phyloP scores from a whole-genome alignment of 2,113 vertebrate genomes.

The Micromys minutus region DNA sequence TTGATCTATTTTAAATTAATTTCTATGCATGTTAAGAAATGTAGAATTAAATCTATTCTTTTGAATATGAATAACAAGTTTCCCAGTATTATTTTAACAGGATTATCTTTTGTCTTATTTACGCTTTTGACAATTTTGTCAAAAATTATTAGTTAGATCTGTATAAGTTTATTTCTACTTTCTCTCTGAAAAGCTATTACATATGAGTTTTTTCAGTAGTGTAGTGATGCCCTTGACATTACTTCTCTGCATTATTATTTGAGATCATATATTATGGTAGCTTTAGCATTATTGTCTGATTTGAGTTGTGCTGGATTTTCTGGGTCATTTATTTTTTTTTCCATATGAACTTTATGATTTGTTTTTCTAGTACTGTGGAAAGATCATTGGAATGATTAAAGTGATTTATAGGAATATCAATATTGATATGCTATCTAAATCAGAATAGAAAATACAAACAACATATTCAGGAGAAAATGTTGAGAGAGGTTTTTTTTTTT shows the following conservation, averaged over 20 bases:
- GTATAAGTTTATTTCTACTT: neutral
- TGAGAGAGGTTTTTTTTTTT: no score
- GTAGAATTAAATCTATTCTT: neutral
- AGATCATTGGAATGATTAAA: no score
- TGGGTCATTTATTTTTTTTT: neutral
- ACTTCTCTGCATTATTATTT: neutral
- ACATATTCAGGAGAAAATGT: neutral
- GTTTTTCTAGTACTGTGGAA: no score
- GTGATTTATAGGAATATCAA: neutral
- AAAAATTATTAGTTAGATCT: neutral
- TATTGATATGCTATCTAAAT: neutral
- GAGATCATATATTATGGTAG: neutral
- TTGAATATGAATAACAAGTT: neutral
- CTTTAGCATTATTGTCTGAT: neutral
- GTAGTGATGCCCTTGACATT: neutral
- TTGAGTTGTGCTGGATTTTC: neutral
- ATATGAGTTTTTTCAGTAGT: neutral
- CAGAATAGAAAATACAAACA: neutral
- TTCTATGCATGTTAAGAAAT: neutral
- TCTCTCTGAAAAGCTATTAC: neutral
- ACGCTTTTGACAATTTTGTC: neutral
- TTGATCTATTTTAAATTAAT: neutral
- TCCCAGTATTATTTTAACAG: neutral
- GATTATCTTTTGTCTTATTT: no score
- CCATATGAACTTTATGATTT: neutral